Base-by-base conservation (phyloP, 2,797 vertebrate species). In the Hirundo rustica region DNA sequence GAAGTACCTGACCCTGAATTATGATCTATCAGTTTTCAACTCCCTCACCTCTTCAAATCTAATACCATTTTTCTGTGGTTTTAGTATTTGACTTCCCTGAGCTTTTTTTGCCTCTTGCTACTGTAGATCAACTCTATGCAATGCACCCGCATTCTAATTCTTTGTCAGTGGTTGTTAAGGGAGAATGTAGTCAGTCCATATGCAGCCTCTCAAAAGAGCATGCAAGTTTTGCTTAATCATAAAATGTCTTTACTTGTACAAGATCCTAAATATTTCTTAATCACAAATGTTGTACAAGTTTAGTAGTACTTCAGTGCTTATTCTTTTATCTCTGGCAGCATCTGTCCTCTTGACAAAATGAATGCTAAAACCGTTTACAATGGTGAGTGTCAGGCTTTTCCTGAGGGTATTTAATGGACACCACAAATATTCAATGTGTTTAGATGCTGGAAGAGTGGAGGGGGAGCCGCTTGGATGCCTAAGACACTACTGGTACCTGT, bases 1-100 rank as follows among this genome's bases (percentile, higher is more conserved):
- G 78, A 76, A 91, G 38, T 88, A 50, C 53, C 76, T 88, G 87
- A 85, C 84, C 89, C 72, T 94, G 93, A 96, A 87, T 95, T 86
- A 94, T 95, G 68, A 93, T 81, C 79, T 92, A 79, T 86, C 88
- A 80, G 57, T 78, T 91, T 94, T 89, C 88, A 92, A 58, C 61
- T 89, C 74, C 50, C 42, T 66, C 38, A 86, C 58, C 58, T 94
- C 74, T 89, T 88, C 84, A 93, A 88, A 81, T 19, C 34, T 91
- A 86, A 73, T 92, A 36, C 18, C 14, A 44, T 84, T 88, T 86
- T 80, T 67, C 53, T 81, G 40, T 58, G 57, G 79, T 88, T 96
- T 93, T 70, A 70, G 36, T 91, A n/a, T 87, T 88, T 93, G 40
- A 70, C 34, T 81, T 96, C 25, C 47, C 21, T 65, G 44, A 72